phyloP scores from a whole-genome alignment of 1,140 invertebrate species.

The Pseudachorutes palmiensis region DNA sequence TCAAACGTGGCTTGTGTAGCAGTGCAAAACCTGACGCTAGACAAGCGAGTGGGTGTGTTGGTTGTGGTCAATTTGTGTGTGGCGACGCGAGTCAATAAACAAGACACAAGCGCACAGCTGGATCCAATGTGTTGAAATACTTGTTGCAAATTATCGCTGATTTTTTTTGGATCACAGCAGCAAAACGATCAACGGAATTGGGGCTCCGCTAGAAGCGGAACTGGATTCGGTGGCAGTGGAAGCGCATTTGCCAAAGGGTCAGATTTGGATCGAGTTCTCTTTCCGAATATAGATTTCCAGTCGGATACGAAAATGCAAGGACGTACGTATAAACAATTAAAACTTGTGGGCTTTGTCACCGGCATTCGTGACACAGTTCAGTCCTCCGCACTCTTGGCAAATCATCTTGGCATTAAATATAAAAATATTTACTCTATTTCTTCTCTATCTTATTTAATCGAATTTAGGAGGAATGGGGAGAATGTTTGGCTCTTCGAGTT shows the following conservation, averaged over 20 bases:
- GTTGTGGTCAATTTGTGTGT: constrained; percentile 5
- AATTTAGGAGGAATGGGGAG: constrained; percentile 53
- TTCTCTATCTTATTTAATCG: too few relatives aligned
- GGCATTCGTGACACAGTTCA: too few relatives aligned
- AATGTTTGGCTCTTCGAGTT: constrained; percentile 85
- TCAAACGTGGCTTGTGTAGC: not conserved
- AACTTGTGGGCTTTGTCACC: too few relatives aligned
- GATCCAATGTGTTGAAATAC: not conserved
- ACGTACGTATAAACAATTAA: too few relatives aligned
- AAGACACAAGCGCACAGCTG: not conserved
- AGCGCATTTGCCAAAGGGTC: not conserved
- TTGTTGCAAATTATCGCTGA: not conserved
- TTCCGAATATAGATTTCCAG: constrained; percentile 1
- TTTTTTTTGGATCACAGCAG: too few relatives aligned
- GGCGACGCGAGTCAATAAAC: not conserved
- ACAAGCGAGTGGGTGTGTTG: constrained; percentile 6
- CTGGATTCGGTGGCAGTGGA: not conserved
- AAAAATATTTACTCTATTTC: too few relatives aligned
- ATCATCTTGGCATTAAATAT: too few relatives aligned
- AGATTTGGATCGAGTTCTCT: constrained; percentile 8
- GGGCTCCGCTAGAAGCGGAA: too few relatives aligned
- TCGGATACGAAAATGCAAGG: not conserved
- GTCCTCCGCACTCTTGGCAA: too few relatives aligned
- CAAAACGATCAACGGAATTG: not conserved
- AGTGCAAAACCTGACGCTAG: not conserved